A percentile compares a stretch with the other conserved stretches of the same genome.
Evolutionary conservation across 1,140 invertebrate genomes (phyloP).

Genomic region (Acromyrmex charruanus): DNA sequence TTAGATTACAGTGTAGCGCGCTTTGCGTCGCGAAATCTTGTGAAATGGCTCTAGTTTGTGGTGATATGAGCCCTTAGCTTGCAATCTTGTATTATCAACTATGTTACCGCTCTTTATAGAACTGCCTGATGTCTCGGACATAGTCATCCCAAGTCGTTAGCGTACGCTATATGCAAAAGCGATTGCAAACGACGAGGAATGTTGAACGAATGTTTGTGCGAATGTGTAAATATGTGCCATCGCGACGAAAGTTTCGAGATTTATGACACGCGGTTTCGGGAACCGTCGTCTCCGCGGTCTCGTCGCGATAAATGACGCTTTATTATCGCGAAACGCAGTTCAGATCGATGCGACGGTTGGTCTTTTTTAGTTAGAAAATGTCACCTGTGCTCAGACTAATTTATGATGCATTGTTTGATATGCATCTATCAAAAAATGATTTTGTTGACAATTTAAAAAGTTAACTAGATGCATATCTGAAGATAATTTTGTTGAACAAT

Average conservation of each 20-base stretch:
- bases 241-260: conserved; percentile 21
- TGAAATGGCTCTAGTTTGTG: conserved; percentile 39
- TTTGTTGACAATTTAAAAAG: no score
- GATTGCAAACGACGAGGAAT: neutral
- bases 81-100: conserved; percentile 51
- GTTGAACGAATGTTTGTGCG: neutral
- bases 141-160: conserved; percentile 24
- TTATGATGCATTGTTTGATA: conserved; percentile 33
- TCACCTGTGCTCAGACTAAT: conserved; percentile 54
- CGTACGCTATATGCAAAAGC: neutral
- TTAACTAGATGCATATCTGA: no score
- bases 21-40: conserved; percentile 35
- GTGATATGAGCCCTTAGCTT: conserved; percentile 29
- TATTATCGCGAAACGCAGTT: conserved; percentile 65
- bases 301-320: conserved; percentile 68
- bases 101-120: conserved; percentile 39
- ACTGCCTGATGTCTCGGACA: neutral
- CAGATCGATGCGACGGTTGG: conserved; percentile 64
- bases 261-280: conserved; percentile 31
- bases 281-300: conserved; percentile 43
- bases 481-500: no score
- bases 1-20: conserved; percentile 43
- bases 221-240: neutral
- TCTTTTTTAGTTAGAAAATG: conserved; percentile 73
- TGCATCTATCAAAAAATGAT: no score